A percentile compares a stretch with the other conserved stretches of the same genome.
Conservation (phyloP, 1,140 invertebrate species). For the Catajapyx aquilonaris region DNA sequence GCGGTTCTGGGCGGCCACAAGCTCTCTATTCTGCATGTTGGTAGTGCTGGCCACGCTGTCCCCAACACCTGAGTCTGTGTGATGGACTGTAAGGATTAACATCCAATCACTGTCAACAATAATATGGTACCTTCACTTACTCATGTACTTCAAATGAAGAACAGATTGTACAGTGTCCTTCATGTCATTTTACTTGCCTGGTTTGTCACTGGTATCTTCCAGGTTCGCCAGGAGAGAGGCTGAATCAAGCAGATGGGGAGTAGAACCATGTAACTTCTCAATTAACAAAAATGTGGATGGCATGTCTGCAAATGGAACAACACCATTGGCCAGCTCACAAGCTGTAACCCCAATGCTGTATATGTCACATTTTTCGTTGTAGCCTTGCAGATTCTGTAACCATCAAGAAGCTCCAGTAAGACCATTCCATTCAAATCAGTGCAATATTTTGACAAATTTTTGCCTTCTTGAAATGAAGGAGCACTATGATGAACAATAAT, state of each 20-base stretch:
- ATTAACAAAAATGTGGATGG: conserved; percentile 68
- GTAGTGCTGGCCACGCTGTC: conserved; percentile 16
- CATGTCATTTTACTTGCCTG: no score
- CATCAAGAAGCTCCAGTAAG: no score
- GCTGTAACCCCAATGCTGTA: conserved; percentile 73
- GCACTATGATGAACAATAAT: no score
- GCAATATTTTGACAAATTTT: no score
- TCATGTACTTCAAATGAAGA: no score
- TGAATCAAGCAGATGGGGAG: conserved; percentile 55
- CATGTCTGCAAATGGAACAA: conserved; percentile 62
- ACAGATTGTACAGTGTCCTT: no score
- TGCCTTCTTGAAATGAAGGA: no score
- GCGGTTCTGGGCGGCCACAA: conserved; percentile 18
- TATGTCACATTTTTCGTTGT: conserved; percentile 71
- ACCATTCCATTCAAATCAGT: no score
- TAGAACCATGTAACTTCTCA: conserved; percentile 62
- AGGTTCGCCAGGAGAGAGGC: no score
- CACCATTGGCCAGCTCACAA: conserved; percentile 76
- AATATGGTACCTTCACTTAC: no score
- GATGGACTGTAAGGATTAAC: neutral
- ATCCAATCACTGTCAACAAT: neutral
- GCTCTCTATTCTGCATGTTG: conserved; percentile 20
- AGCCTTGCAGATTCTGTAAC: conserved; percentile 62
- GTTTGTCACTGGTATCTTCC: no score
- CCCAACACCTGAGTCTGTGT: conserved; percentile 16